Evolutionary conservation across 2,113 vertebrate genomes (phyloP).

Genomic region (Stegastes partitus): DNA sequence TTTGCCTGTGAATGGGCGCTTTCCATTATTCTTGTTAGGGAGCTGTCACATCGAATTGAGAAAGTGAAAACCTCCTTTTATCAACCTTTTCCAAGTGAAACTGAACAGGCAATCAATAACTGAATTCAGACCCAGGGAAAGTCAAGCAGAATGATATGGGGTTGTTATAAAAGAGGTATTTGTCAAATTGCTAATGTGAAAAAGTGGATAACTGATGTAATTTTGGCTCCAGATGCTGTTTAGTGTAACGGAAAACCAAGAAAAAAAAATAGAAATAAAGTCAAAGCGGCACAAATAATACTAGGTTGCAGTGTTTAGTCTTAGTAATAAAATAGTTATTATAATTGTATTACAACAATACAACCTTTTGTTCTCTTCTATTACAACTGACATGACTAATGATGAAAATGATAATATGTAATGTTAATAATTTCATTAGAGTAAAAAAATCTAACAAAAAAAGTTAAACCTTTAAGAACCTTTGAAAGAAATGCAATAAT

Average conservation of each 20-base stretch:
- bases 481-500: background rate
- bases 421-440: background rate
- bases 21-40: slow-evolving; percentile 99
- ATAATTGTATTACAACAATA: background rate
- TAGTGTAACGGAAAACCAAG: slow-evolving; percentile 69
- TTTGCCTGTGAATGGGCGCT: slow-evolving; percentile 99
- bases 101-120: slow-evolving; percentile 94
- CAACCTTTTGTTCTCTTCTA: background rate
- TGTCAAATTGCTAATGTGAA: slow-evolving; percentile 89
- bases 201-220: slow-evolving; percentile 90
- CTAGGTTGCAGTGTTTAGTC: slow-evolving; percentile 31
- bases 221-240: slow-evolving; percentile 85
- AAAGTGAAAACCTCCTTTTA: slow-evolving; percentile 98
- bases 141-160: slow-evolving; percentile 95
- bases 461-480: too few relatives aligned
- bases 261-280: slow-evolving; percentile 64
- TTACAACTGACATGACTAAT: background rate
- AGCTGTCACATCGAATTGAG: slow-evolving; percentile 99
- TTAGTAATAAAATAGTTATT: slow-evolving; percentile 18
- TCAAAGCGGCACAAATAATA: slow-evolving; percentile 64
- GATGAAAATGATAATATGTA: background rate
- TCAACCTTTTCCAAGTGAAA: slow-evolving; percentile 97
- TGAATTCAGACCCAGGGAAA: slow-evolving; percentile 95
- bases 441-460: background rate
- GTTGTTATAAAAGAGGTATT: slow-evolving; percentile 87